phyloP scores from a whole-genome alignment of 1,140 invertebrate species.

The Mizuhopecten yessoensis region DNA sequence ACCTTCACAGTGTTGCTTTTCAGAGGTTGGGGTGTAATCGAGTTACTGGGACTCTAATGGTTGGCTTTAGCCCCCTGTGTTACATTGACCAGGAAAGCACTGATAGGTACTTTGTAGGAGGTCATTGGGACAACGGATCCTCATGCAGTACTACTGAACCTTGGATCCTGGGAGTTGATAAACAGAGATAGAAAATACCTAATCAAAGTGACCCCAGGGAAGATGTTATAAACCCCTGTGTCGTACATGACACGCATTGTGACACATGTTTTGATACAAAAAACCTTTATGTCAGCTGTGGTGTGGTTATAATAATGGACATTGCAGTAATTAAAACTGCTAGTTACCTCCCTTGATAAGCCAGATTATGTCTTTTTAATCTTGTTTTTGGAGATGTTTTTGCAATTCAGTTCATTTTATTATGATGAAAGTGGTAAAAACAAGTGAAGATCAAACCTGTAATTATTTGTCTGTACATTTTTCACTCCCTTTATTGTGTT shows the following conservation, averaged over 20 bases:
- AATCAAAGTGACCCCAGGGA: background rate
- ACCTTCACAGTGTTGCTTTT: background rate
- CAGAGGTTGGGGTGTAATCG: background rate
- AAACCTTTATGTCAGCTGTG: background rate
- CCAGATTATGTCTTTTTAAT: background rate
- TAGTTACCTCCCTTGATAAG: background rate
- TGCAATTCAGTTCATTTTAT: background rate
- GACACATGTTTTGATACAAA: background rate
- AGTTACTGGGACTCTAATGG: background rate
- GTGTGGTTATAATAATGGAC: background rate
- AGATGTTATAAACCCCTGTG: background rate
- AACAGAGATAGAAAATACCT: no score
- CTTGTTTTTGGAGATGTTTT: background rate
- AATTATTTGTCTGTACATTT: background rate
- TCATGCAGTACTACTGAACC: no score
- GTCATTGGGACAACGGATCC: background rate
- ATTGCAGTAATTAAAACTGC: background rate
- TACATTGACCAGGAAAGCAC: background rate
- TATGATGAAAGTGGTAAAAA: conserved; percentile 22
- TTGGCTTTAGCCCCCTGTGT: background rate
- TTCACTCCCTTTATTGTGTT: background rate
- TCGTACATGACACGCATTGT: background rate
- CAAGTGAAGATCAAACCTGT: background rate
- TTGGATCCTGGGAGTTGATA: no score
- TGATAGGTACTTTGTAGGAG: no score